Conservation (phyloP, 2,888 invertebrate species). For the Lucinisca nassula region DNA sequence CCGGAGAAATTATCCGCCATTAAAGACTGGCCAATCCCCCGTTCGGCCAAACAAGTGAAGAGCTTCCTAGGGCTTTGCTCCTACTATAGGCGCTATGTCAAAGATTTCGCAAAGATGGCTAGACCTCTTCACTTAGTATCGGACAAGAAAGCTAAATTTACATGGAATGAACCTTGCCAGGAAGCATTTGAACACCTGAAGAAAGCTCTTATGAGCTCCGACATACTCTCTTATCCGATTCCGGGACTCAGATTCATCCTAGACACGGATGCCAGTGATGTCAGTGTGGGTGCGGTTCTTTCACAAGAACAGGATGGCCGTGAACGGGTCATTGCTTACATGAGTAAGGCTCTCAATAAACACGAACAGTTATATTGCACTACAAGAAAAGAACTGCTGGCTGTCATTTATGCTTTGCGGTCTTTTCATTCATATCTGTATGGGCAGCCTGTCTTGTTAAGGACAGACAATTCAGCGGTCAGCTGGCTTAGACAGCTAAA, state of each 20-base stretch:
- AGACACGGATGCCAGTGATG: slow-evolving; percentile 31
- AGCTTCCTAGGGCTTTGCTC: slow-evolving; percentile 50
- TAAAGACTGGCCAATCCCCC: slow-evolving; percentile 48
- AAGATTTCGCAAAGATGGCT: slow-evolving; percentile 46
- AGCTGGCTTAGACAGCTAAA: slow-evolving; percentile 44
- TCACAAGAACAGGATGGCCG: slow-evolving; percentile 27
- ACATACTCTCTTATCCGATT: slow-evolving; percentile 38
- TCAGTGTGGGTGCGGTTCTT: slow-evolving; percentile 22
- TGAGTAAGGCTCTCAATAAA: slow-evolving; percentile 35
- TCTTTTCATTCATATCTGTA: slow-evolving; percentile 45
- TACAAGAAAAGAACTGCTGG: slow-evolving; percentile 27
- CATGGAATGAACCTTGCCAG: too few species aligned
- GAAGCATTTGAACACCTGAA: too few species aligned
- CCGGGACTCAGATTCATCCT: slow-evolving; percentile 14
- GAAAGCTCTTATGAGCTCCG: slow-evolving; percentile 6
- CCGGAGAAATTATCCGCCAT: slow-evolving; percentile 50
- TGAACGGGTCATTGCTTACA: slow-evolving; percentile 31
- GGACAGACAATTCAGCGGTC: slow-evolving; percentile 56
- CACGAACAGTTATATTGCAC: slow-evolving; percentile 35
- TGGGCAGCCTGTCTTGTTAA: slow-evolving; percentile 39
- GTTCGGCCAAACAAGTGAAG: slow-evolving; percentile 21
- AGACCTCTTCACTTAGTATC: slow-evolving; percentile 48
- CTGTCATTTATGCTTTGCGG: slow-evolving; percentile 27
- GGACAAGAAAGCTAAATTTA: too few species aligned
- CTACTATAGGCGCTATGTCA: slow-evolving; percentile 55